Evolutionary conservation across 2,113 vertebrate genomes (phyloP).

Genomic region (Chloroceryle aenea): DNA sequence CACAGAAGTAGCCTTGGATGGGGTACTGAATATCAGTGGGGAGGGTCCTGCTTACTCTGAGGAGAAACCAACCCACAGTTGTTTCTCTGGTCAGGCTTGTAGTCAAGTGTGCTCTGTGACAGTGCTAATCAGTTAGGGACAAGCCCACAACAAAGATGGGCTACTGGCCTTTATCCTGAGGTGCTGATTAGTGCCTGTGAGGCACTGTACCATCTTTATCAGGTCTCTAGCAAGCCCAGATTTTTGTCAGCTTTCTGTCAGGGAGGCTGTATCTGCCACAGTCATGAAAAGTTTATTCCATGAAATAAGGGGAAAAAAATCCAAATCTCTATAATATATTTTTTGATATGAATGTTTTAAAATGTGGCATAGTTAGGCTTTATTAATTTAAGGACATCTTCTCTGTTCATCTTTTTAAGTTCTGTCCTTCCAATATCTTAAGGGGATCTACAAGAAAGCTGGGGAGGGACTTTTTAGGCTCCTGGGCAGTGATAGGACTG

Average conservation of each 20-base stretch:
- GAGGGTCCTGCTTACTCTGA: not conserved
- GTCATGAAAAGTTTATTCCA: not conserved
- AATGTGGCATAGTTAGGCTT: not conserved
- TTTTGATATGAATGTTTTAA: not conserved
- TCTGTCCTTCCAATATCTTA: no score
- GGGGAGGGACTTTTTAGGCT: no score
- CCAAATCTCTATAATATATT: not conserved
- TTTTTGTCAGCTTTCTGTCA: not conserved
- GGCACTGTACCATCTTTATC: not conserved
- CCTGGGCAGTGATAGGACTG: no score
- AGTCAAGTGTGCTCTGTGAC: not conserved
- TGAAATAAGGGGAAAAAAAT: not conserved
- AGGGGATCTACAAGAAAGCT: no score
- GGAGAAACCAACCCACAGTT: not conserved
- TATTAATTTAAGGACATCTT: not conserved
- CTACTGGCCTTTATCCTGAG: not conserved
- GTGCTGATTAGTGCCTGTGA: not conserved
- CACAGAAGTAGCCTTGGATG: not conserved
- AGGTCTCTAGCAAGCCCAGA: not conserved
- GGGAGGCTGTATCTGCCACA: not conserved
- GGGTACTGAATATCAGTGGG: not conserved
- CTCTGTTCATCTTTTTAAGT: not conserved
- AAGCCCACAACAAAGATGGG: not conserved
- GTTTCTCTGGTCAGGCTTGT: not conserved
- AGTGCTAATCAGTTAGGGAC: not conserved